phyloP scores from a whole-genome alignment of 35 echinoderm and acorn worm species.

The Antedon bifida region DNA sequence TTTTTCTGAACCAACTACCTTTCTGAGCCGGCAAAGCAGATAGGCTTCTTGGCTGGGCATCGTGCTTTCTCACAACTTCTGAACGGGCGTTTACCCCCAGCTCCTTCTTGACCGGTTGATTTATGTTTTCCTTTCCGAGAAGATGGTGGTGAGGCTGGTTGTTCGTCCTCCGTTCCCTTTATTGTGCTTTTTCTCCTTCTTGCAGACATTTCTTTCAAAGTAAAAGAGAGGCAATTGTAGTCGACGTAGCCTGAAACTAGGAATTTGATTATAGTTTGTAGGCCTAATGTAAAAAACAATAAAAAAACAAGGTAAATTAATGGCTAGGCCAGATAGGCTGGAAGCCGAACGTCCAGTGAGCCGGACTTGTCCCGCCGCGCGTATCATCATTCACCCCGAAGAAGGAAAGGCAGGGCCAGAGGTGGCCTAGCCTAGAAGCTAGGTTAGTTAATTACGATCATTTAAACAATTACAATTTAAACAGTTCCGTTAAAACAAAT shows the following conservation, averaged over 20 bases:
- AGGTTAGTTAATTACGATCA: too few species aligned
- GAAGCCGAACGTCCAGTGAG: too few species aligned
- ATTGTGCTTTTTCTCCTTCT: neutral
- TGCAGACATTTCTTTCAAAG: neutral
- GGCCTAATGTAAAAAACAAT: neutral
- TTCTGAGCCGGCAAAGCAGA: slow-evolving; percentile 59
- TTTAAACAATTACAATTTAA: too few species aligned
- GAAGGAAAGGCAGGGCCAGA: too few species aligned
- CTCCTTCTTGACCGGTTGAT: neutral
- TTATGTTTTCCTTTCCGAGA: neutral
- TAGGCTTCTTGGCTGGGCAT: slow-evolving; percentile 64
- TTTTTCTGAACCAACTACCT: slow-evolving; percentile 19
- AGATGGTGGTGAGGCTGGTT: neutral
- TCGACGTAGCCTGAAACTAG: neutral
- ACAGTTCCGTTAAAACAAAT: too few species aligned
- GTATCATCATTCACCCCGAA: too few species aligned
- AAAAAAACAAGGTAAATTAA: too few species aligned
- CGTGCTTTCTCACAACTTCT: slow-evolving; percentile 80
- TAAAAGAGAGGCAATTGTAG: neutral
- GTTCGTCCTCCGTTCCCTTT: neutral
- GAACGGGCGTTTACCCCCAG: slow-evolving; percentile 27
- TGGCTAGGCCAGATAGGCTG: too few species aligned
- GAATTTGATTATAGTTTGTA: neutral
- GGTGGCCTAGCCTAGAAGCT: too few species aligned
- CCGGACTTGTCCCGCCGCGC: too few species aligned